Conservation (phyloP, 2,797 vertebrate genomes). For the Pseudomugil tenellus region DNA sequence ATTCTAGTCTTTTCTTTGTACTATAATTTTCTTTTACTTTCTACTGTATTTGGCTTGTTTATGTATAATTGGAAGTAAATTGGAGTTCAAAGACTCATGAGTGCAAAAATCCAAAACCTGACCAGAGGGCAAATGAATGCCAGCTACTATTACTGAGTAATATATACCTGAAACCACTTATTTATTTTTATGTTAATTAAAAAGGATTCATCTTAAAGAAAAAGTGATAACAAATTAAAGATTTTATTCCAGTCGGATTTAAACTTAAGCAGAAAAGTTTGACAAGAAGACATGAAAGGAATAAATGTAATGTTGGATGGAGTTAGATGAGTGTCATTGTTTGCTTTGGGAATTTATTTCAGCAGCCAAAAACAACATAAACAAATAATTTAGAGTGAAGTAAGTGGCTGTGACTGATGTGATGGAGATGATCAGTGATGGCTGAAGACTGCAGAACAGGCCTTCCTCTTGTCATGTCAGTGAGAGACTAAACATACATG, state of each 20-base stretch:
- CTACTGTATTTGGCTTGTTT: neutral
- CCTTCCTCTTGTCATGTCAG: constrained; percentile 10
- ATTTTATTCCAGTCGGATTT: neutral
- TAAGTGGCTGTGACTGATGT: neutral
- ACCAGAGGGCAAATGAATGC: neutral
- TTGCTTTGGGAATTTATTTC: neutral
- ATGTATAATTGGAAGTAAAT: neutral
- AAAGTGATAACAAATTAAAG: neutral
- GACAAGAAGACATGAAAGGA: neutral
- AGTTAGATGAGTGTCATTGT: neutral
- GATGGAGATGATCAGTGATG: constrained; percentile 24
- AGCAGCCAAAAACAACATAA: neutral
- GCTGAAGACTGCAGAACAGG: constrained; percentile 19
- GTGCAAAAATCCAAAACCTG: neutral
- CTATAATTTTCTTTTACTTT: no score
- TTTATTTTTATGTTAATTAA: neutral
- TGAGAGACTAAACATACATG: constrained; percentile 19
- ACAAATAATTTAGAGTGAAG: neutral
- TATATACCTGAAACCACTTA: neutral
- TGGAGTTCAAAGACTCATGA: neutral
- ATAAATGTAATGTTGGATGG: neutral
- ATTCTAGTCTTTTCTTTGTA: neutral
- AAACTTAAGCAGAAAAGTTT: neutral
- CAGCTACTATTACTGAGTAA: neutral
- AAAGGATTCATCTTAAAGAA: neutral